Evolutionary conservation across 2,888 invertebrate species (phyloP).

Genomic region (Tribolium freemani): DNA sequence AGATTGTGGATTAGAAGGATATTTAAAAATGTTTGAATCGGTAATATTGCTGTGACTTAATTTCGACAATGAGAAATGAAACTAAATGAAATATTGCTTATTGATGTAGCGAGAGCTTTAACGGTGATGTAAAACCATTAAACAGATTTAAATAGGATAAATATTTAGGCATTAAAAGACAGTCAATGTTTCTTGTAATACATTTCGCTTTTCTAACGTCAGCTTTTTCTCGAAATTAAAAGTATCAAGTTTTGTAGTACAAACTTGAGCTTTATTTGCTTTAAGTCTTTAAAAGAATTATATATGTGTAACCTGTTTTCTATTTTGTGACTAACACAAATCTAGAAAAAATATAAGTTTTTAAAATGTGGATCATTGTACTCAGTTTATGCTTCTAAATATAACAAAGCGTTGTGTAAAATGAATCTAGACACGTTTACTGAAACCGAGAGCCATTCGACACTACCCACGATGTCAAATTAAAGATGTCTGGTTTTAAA

Average conservation of each 20-base stretch:
- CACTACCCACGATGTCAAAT: not conserved
- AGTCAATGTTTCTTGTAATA: not conserved
- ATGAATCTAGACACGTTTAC: not conserved
- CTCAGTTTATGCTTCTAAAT: too few species aligned
- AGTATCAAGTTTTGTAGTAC: too few species aligned
- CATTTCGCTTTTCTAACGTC: too few species aligned
- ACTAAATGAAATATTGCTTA: not conserved
- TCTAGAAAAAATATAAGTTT: not conserved
- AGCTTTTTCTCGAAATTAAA: too few species aligned
- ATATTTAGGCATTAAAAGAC: not conserved
- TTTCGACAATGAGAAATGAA: not conserved
- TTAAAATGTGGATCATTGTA: not conserved
- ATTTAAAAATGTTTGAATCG: too few species aligned
- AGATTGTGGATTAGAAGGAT: too few species aligned
- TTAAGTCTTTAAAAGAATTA: too few species aligned
- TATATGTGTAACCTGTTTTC: not conserved
- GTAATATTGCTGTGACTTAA: too few species aligned
- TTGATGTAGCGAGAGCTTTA: not conserved
- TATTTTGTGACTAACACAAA: not conserved
- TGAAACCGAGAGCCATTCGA: not conserved
- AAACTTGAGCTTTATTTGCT: too few species aligned
- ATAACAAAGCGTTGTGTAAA: not conserved
- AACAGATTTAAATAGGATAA: not conserved
- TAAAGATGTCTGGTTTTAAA: not conserved
- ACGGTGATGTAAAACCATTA: not conserved